Conservation (phyloP, 2,888 invertebrate genomes). For the Spisula subtruncata region DNA sequence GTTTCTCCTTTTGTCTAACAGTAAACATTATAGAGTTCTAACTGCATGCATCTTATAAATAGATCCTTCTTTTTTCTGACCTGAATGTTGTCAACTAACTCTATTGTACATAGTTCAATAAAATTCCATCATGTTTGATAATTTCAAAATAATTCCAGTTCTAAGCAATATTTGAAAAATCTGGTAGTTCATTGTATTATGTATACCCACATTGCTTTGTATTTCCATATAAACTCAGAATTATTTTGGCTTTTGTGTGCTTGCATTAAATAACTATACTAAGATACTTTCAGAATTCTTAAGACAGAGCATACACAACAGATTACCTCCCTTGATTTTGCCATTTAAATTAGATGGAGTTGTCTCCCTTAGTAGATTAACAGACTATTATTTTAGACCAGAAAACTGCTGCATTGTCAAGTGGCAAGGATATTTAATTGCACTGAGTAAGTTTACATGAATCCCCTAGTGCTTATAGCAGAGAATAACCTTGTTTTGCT, state of each 20-base stretch:
- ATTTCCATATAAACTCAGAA: no score
- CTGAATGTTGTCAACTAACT: neutral
- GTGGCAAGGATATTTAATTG: neutral
- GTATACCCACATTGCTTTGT: neutral
- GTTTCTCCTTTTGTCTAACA: conserved; percentile 10
- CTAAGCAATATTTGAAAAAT: neutral
- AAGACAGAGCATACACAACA: no score
- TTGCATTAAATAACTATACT: no score
- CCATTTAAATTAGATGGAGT: neutral
- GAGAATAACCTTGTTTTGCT: neutral
- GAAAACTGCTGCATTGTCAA: neutral
- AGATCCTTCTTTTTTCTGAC: neutral
- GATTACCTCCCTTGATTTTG: neutral
- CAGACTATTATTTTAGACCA: neutral
- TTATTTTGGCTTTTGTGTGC: no score
- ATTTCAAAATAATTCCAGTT: neutral
- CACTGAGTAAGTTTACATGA: neutral
- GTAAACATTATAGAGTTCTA: neutral
- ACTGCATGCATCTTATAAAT: conserved; percentile 24
- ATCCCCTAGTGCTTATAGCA: neutral
- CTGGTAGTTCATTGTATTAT: neutral
- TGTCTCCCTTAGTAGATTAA: neutral
- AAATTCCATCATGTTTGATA: neutral
- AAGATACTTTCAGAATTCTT: no score
- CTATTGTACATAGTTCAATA: no score